Evolutionary conservation across 2,797 vertebrate genomes (phyloP), one percentile per base, ranked within the genome.

Genomic region (Clarias laeviceps): DNA sequence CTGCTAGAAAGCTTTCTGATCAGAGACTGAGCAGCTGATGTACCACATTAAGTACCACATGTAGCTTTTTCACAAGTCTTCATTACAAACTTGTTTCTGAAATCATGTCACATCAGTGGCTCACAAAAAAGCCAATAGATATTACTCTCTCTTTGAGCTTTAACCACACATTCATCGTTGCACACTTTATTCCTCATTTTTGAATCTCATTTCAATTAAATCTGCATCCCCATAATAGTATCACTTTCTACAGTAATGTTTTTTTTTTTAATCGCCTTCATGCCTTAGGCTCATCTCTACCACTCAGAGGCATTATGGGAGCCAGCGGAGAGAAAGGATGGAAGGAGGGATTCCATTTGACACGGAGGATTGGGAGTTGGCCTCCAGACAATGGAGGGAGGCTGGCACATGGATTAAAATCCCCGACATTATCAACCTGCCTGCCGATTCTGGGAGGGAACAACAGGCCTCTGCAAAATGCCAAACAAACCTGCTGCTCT

Each of bases 381-480:
- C 88, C 84, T 86, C 82, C 80, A 84, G 83, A 89, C 87, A 88
- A 87, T 86, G 68, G 84, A 29, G 50, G 57, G 82, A 66, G 80
- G 74, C 83, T 78, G 86, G 86, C 85, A 87, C 59, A 78, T 3
- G 87, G 90, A 91, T 90, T 90, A 89, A 89, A 90, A 91, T 91
- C 91, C 85, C 89, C 89, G 86, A 92, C 90, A 93, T 92, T 91
- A 93, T 91, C 91, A 94, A 79, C n/a, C 11, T 91, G 91, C 83
- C 90, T 86, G 93, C 86, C 72, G 90, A 90, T 90, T 87, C 90
- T 91, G 88, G 87, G 89, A 50, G 84, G 82, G 86, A 77, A 82
- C 76, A 89, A 94, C 89, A 90, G 88, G 91, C 92, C 92, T 90
- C 93, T 91, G 91, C 86, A 92, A 94, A 94, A 90, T 88, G 91